Evolutionary conservation across 2,797 vertebrate genomes (phyloP).

Genomic region (Hippoglossus hippoglossus): DNA sequence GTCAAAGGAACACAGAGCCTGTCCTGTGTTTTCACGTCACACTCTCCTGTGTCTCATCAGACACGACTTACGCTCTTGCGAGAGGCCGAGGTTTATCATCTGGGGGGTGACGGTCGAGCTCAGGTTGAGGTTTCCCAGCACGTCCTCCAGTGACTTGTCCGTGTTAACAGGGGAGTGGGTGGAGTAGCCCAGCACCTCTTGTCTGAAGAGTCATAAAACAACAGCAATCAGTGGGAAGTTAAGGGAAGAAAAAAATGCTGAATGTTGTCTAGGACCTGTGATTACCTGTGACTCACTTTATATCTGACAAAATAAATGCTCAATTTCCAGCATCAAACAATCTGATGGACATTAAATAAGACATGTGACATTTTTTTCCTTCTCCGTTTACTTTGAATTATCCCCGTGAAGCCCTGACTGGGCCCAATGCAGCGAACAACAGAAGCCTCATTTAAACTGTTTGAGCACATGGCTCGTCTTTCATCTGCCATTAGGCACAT

Average conservation of each 20-base stretch:
- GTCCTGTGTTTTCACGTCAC: not conserved
- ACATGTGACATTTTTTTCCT: not conserved
- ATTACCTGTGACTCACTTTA: slow-evolving; percentile 24
- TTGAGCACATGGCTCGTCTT: slow-evolving; percentile 32
- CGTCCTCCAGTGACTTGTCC: slow-evolving; percentile 89
- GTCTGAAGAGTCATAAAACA: slow-evolving; percentile 77
- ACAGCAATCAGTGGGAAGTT: slow-evolving; percentile 59
- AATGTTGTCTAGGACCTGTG: slow-evolving; percentile 9
- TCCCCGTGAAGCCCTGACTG: slow-evolving; percentile 1
- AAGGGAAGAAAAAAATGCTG: slow-evolving; percentile 6
- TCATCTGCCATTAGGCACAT: slow-evolving; percentile 36
- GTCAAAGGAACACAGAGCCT: not conserved
- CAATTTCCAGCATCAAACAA: slow-evolving; percentile 13
- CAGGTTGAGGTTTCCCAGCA: slow-evolving; percentile 91
- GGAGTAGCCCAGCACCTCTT: slow-evolving; percentile 78
- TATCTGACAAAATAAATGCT: slow-evolving; percentile 23
- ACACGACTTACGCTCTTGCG: slow-evolving; percentile 85
- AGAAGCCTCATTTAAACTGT: slow-evolving; percentile 21
- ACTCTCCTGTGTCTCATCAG: not conserved
- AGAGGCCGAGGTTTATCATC: slow-evolving; percentile 86
- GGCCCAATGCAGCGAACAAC: slow-evolving; percentile 5
- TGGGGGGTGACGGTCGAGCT: slow-evolving; percentile 85
- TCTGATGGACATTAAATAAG: slow-evolving; percentile 22
- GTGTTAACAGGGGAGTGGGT: slow-evolving; percentile 83
- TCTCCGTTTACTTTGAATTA: not conserved